Evolutionary conservation across 2,113 vertebrate genomes (phyloP).

Genomic region (Cricetomys ansorgei): DNA sequence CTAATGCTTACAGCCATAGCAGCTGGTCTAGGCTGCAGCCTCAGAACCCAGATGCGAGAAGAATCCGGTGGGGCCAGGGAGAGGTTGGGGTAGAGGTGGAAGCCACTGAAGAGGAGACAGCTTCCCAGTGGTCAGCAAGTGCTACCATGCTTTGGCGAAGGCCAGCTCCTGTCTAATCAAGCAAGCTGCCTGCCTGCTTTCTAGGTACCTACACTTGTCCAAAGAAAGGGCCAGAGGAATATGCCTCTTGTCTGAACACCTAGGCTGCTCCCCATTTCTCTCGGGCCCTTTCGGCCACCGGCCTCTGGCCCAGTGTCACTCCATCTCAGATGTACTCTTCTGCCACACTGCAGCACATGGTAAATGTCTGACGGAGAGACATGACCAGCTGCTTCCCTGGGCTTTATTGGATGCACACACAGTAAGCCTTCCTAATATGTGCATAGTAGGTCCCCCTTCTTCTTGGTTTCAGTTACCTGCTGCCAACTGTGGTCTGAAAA

Average conservation of each 20-base stretch:
- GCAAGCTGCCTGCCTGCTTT: not conserved
- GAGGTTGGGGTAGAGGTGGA: not conserved
- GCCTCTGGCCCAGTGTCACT: not conserved
- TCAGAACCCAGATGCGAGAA: not conserved
- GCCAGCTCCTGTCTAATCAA: not conserved
- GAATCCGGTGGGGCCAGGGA: not conserved
- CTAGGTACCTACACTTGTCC: not conserved
- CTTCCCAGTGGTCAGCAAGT: not conserved
- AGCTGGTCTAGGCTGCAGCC: not conserved
- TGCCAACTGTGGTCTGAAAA: not conserved
- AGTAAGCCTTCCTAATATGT: not conserved
- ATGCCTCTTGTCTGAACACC: not conserved
- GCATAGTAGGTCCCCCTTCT: not conserved
- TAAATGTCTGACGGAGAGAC: not conserved
- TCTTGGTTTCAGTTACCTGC: not conserved
- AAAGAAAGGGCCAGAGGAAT: not conserved
- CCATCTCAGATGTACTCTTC: not conserved
- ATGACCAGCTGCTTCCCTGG: accelerated
- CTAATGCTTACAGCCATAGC: not conserved
- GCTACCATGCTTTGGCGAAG: not conserved
- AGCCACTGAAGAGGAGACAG: not conserved
- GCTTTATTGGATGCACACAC: not conserved
- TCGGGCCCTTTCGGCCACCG: not conserved
- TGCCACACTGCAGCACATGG: not conserved
- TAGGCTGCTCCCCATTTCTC: not conserved